phyloP scores from a whole-genome alignment of 1,140 invertebrate genomes.

The Drosophila quadrilineata region DNA sequence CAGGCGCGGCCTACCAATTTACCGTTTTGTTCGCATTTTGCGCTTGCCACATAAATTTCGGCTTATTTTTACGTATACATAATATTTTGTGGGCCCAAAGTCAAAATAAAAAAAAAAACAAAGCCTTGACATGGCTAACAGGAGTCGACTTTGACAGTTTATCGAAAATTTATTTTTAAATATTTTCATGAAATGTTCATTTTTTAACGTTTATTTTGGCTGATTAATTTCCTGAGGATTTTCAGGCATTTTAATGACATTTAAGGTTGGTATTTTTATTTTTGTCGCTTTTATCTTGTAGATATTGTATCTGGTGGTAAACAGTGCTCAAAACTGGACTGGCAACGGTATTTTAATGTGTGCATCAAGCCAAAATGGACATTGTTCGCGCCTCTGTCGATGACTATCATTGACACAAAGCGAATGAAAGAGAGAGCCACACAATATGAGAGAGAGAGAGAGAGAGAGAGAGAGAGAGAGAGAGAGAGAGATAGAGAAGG shows the following conservation, averaged over 20 bases:
- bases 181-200: conserved; percentile 23
- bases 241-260: background rate
- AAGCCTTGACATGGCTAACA: conserved; percentile 37
- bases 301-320: conserved; percentile 1
- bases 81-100: conserved; percentile 43
- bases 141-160: background rate
- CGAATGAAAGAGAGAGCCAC: conserved; percentile 35
- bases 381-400: conserved; percentile 62
- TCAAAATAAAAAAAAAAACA: no score
- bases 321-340: conserved; percentile 11
- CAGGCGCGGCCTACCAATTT: conserved; percentile 61
- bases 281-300: background rate
- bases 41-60: conserved; percentile 67
- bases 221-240: no score
- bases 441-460: conserved; percentile 38
- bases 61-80: background rate
- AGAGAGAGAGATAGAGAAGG: conserved; percentile 33
- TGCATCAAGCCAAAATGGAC: conserved; percentile 28
- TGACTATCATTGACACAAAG: conserved; percentile 44
- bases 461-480: no score
- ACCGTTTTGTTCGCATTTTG: conserved; percentile 50
- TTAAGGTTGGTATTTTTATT: background rate
- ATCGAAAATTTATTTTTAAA: no score
- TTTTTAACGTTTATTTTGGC: no score
- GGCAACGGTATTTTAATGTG: conserved; percentile 37